Evolutionary conservation across 2,888 invertebrate genomes (phyloP), one percentile per base, ranked within the genome.

Genomic region (Lathronympha strigana): DNA sequence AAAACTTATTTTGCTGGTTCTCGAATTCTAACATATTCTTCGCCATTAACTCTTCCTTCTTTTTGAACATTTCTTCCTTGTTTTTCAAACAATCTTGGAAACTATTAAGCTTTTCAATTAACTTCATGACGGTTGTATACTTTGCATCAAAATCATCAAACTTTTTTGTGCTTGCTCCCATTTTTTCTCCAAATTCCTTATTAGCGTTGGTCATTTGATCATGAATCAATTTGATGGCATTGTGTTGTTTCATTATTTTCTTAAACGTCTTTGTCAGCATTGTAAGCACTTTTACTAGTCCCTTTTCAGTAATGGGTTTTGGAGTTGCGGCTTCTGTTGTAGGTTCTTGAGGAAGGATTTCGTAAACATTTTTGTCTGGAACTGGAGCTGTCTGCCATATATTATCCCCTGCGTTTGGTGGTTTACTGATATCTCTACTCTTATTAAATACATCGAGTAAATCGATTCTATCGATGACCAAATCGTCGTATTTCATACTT

Each of bases 191-290:
- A 38, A 90, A 84, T 33, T 83, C 80, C 1, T 84, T 78, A 55
- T 83, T 84, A 0, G 85, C 68, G 5, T 72, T 74, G 0, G 75
- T 72, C 15, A 90, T 69, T 63, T 80, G 82, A 9, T 71, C 73
- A 11, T 89, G 83, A 31, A 88, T 86, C 1, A 73, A 69, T 73
- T 86, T 89, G 0, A 92, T 87, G 63, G 87, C 85, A 0, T 70
- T 77, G 19, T 90, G 89, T 61, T 92, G 90, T 62, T 79, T 88
- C 79, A 85, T 88, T 8, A 90, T 84, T 61, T 86, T 91, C 63
- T 88, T 90, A 40, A 90, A 90, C 0, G 89, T 87, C 67, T 84
- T 89, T 0, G 90, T 86, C 1, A 92, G 69, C 81, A 89, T 86
- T 0, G 88, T 76, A 1, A 92, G 73, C 0, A 92, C 82, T 76